Evolutionary conservation across 2,888 invertebrate genomes (phyloP).

Genomic region (Toxonevra muliebris): DNA sequence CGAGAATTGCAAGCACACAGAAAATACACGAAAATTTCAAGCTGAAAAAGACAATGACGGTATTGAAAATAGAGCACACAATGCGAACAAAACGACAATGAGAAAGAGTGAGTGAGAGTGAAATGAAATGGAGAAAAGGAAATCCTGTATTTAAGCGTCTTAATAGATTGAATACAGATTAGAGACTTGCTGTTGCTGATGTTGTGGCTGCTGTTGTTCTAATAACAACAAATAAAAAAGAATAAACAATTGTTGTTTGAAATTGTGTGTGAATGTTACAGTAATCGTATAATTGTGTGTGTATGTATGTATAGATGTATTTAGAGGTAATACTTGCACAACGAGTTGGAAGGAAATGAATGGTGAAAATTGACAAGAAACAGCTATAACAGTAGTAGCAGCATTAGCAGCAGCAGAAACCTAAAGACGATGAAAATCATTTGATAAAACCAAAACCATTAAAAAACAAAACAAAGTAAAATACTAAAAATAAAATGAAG

Average conservation of each 20-base stretch:
- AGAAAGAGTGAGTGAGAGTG: background rate
- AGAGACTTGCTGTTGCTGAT: slow-evolving; percentile 14
- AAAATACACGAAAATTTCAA: too few species aligned
- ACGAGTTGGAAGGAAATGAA: too few species aligned
- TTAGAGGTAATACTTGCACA: too few species aligned
- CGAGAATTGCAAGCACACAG: too few species aligned
- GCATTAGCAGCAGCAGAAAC: too few species aligned
- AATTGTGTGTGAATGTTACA: background rate
- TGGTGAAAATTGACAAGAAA: too few species aligned
- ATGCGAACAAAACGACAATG: background rate
- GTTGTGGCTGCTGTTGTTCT: background rate
- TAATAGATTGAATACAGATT: slow-evolving; percentile 37
- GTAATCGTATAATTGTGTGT: background rate
- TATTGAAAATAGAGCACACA: background rate
- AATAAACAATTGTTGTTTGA: background rate
- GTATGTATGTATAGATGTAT: background rate
- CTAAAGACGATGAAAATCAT: too few species aligned
- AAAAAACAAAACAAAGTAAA: too few species aligned
- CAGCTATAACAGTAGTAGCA: too few species aligned
- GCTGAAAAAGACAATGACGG: too few species aligned
- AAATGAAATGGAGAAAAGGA: slow-evolving; percentile 20
- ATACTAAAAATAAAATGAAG: too few species aligned
- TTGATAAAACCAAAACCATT: too few species aligned
- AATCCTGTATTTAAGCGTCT: slow-evolving; percentile 32
- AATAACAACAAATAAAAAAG: background rate